These are phyloP conservation scores for Terrapene triunguis DNA, from an alignment of 2,113 vertebrate genomes.

Conservation along the genomic window DNA sequence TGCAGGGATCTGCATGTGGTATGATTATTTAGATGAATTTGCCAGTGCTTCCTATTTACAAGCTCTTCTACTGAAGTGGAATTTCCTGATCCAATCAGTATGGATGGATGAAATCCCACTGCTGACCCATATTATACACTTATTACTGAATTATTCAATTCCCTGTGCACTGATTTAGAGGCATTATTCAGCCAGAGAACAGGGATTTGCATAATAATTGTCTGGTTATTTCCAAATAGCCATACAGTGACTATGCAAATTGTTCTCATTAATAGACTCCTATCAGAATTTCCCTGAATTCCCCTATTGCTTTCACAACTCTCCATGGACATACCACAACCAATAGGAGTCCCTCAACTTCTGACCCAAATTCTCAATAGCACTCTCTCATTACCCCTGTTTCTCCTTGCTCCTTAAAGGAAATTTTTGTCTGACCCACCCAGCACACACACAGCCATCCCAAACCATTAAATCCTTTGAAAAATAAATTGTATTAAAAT, in stretches of 20 bases:
- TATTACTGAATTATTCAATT: not conserved
- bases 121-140: not conserved
- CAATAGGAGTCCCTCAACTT: not conserved
- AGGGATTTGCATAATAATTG: not conserved
- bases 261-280: not conserved
- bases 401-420: slow-evolving; percentile 1
- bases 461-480: not conserved
- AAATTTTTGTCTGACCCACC: not conserved
- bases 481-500: slow-evolving; percentile 3
- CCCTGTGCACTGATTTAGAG: not conserved
- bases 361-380: not conserved
- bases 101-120: accelerated
- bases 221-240: not conserved
- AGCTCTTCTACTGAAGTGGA: not conserved
- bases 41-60: not conserved
- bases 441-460: not conserved
- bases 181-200: not conserved
- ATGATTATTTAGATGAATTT: not conserved
- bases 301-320: not conserved
- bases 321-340: not conserved
- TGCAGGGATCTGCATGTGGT: not conserved
- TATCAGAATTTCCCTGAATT: not conserved
- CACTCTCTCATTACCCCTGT: not conserved
- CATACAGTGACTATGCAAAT: not conserved
- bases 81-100: not conserved